phyloP scores from a whole-genome alignment of 2,888 invertebrate genomes.

The Magallana nippona region DNA sequence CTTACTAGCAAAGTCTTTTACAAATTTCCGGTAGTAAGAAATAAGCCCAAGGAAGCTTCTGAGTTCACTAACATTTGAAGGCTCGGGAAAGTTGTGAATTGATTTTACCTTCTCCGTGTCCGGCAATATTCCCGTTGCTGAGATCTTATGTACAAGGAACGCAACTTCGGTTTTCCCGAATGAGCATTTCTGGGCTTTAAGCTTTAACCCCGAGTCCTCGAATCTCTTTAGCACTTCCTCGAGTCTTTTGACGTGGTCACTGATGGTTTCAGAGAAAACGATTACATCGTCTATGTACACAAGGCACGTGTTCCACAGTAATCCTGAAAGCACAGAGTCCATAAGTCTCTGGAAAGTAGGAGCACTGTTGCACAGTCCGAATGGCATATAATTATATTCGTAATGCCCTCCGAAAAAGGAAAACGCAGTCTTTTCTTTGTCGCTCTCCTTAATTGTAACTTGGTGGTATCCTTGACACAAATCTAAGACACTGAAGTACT shows the following conservation, averaged over 20 bases:
- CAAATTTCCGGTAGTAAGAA: constrained; percentile 52
- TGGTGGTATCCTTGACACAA: constrained; percentile 12
- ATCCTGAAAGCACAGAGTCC: constrained; percentile 28
- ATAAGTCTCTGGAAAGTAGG: constrained; percentile 34
- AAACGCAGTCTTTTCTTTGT: constrained; percentile 40
- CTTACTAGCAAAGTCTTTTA: constrained; percentile 48
- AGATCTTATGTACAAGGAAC: constrained; percentile 52
- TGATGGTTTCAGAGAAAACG: constrained; percentile 46
- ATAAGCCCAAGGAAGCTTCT: constrained; percentile 50
- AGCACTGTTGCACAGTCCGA: constrained; percentile 35
- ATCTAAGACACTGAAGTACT: constrained; percentile 22
- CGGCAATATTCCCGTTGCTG: constrained; percentile 46
- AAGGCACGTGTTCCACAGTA: constrained; percentile 30
- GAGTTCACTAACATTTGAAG: constrained; percentile 42
- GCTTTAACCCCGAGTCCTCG: constrained; percentile 49
- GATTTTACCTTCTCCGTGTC: constrained; percentile 44
- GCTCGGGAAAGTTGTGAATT: constrained; percentile 47
- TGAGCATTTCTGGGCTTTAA: constrained; percentile 51
- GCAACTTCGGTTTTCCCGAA: constrained; percentile 47
- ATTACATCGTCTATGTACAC: constrained; percentile 38
- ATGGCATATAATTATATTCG: constrained; percentile 41
- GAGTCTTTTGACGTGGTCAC: constrained; percentile 50
- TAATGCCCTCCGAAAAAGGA: constrained; percentile 40
- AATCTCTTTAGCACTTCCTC: constrained; percentile 53
- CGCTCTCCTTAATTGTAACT: background rate